Base-by-base conservation (phyloP, 2,113 vertebrate species). In the Gallinago jamesoni region DNA sequence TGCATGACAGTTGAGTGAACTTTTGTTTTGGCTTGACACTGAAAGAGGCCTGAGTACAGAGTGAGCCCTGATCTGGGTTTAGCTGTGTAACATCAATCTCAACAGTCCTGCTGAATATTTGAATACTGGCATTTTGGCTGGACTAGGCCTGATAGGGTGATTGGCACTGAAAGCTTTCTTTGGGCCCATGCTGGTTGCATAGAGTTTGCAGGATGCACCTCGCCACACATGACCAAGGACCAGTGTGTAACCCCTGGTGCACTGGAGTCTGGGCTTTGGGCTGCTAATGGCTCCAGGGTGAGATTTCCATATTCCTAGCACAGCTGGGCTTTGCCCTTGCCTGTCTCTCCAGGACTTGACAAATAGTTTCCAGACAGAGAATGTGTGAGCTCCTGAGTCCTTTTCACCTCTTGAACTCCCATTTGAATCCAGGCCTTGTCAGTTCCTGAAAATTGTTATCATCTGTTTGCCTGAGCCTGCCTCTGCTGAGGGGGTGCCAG, bases 331-430 rank as follows among this genome's bases (percentile, higher is more conserved):
- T 96, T 96, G 87, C 87, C 82, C 72, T 90, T 89, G 48, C 50
- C 28, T 91, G 66, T 55, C 57, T 57, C 24, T 84, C 25, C 39
- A 84, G 50, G 69, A 73, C 66, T 55, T 94, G 90, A 96, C 70
- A 96, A 93, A 93, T 93, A 84, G 77, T 52, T 93, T 93, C 78
- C 83, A 94, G 78, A 93, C 53, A 92, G 82, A 68, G 69, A 84
- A 93, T 0, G 3, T 93, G 74, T 62, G 39, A 96, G 76, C 83
- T 94, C 0, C 0, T 6, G 87, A 96, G 96, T 89, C 79, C 96
- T 93, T 63, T 89, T 97, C 97, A 96, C 97, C 76, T 93, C 86
- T 90, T 1, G 9, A 62, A 47, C 53, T 87, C 53, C 57, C 3
- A 6, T 87, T 60, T 93, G 86, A 93, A 79, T 89, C 66, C 50